These are phyloP conservation scores for Agrilus mali DNA, from an alignment of 2,888 invertebrate species.

Conservation along the genomic window DNA sequence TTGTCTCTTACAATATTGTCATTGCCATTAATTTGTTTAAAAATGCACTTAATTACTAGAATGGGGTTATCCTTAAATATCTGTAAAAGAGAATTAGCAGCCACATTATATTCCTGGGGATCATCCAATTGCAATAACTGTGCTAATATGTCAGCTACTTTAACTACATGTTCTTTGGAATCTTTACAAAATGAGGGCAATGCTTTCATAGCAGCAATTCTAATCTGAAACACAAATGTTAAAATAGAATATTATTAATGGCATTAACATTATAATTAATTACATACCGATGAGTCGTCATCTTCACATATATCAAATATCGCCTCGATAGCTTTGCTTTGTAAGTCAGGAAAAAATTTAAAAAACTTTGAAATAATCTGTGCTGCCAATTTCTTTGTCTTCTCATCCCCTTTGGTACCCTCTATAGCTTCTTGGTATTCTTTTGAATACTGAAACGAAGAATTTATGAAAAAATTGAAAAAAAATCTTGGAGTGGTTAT, in stretches of 20 bases:
- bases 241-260: not conserved
- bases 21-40: slow-evolving; percentile 46
- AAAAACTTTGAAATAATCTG: slow-evolving; percentile 94
- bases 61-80: slow-evolving; percentile 63
- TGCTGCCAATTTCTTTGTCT: slow-evolving; percentile 85
- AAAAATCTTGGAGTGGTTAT: slow-evolving; percentile 3
- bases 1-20: slow-evolving; percentile 71
- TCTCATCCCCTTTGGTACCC: slow-evolving; percentile 78
- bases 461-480: not conserved
- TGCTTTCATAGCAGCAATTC: slow-evolving; percentile 89
- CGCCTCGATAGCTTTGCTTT: slow-evolving; percentile 82
- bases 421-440: slow-evolving; percentile 79
- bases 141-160: slow-evolving; percentile 83
- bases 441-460: slow-evolving; percentile 56
- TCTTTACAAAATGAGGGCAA: slow-evolving; percentile 79
- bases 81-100: slow-evolving; percentile 69
- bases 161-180: slow-evolving; percentile 66
- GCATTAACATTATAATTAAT: slow-evolving; percentile 2
- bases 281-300: slow-evolving; percentile 75
- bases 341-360: slow-evolving; percentile 74
- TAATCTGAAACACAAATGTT: slow-evolving; percentile 48
- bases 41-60: slow-evolving; percentile 44
- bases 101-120: slow-evolving; percentile 67
- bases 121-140: slow-evolving; percentile 85
- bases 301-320: slow-evolving; percentile 92